These are phyloP conservation scores for Tympanuchus pallidicinctus DNA, from an alignment of 2,113 vertebrate genomes.

Conservation along the genomic window DNA sequence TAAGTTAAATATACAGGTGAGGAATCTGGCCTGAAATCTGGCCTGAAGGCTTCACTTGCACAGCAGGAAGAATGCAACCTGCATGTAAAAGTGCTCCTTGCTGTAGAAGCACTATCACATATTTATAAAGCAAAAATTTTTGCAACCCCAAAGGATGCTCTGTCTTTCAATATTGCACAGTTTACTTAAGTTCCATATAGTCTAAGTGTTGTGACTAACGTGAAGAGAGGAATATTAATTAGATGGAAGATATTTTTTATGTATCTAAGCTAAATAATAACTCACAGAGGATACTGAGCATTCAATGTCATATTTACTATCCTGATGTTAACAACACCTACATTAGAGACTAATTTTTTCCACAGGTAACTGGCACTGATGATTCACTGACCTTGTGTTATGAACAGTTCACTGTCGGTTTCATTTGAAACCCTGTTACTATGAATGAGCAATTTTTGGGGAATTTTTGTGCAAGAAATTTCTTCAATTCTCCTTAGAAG, in stretches of 20 bases:
- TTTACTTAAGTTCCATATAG: not conserved
- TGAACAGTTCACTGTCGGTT: not conserved
- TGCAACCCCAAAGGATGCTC: rapidly evolving
- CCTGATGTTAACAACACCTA: not conserved
- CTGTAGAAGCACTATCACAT: not conserved
- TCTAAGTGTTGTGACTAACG: not conserved
- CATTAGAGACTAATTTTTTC: not conserved
- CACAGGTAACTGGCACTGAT: not conserved
- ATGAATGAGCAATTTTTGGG: not conserved
- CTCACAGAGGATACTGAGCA: not conserved
- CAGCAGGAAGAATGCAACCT: not conserved
- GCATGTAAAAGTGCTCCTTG: not conserved
- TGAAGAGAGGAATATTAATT: not conserved
- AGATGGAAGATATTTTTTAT: not conserved
- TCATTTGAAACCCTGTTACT: not conserved
- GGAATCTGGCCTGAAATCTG: not conserved
- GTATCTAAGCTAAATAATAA: not conserved
- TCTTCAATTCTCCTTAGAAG: conserved; percentile 11
- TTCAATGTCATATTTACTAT: not conserved
- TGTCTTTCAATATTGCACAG: not conserved
- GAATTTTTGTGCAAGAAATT: conserved; percentile 8
- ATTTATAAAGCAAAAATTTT: not conserved
- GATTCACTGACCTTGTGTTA: conserved; percentile 9
- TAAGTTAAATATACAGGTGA: not conserved
- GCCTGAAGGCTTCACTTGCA: not conserved